These are phyloP conservation scores for Matsumurasca onukii DNA, from an alignment of 1,140 invertebrate genomes.

Conservation along the genomic window DNA sequence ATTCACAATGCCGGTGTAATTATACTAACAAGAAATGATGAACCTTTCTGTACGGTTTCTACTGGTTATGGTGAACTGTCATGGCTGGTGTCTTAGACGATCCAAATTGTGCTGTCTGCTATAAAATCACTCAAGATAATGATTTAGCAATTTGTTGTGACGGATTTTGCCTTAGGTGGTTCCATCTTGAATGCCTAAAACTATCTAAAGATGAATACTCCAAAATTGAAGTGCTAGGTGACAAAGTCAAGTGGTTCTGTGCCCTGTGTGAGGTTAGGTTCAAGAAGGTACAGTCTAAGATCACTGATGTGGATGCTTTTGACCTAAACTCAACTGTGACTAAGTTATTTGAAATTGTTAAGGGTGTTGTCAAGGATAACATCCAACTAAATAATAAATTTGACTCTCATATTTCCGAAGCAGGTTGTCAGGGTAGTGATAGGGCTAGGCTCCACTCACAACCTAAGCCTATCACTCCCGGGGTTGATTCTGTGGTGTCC, in stretches of 20 bases:
- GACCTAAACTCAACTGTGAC: no score
- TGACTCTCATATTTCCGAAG: no score
- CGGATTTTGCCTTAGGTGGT: neutral
- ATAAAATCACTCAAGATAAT: neutral
- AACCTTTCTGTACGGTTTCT: no score
- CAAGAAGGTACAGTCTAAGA: neutral
- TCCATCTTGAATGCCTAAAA: neutral
- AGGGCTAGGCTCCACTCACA: no score
- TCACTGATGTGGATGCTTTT: conserved; percentile 1
- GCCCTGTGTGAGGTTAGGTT: neutral
- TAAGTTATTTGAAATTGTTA: neutral
- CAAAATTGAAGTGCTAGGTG: neutral
- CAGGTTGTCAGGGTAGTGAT: no score
- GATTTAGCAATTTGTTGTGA: neutral
- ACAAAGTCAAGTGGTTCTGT: conserved; percentile 1
- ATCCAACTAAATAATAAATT: neutral
- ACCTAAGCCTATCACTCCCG: no score
- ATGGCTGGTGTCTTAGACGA: conserved; percentile 1
- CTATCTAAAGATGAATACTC: neutral
- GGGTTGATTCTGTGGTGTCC: no score
- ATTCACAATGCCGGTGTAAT: no score
- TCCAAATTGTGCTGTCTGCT: neutral
- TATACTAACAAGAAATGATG: no score
- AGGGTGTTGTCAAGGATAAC: neutral
- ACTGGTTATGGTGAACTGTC: no score